These are phyloP conservation scores for Sardinella longiceps DNA, from an alignment of 2,797 vertebrate genomes.

Conservation along the genomic window DNA sequence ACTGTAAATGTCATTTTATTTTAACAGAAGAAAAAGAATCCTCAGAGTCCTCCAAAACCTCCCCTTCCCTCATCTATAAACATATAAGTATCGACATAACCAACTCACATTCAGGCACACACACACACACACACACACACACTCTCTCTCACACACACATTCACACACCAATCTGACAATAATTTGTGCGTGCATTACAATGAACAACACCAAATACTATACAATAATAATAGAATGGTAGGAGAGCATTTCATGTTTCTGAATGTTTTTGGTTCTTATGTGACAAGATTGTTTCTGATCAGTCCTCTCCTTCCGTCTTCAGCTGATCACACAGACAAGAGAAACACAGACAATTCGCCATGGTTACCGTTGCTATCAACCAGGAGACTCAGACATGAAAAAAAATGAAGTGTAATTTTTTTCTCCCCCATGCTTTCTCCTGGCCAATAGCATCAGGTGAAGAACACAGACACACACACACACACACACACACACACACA, in stretches of 20 bases:
- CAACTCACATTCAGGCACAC: slow-evolving; percentile 20
- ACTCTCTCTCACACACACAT: slow-evolving; percentile 34
- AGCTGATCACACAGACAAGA: background rate
- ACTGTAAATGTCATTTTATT: slow-evolving; percentile 54
- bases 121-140: slow-evolving; percentile 39
- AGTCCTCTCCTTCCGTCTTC: background rate
- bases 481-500: background rate
- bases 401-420: background rate
- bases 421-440: background rate
- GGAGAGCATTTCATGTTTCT: slow-evolving; percentile 13
- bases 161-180: slow-evolving; percentile 30
- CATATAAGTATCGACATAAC: background rate
- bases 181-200: slow-evolving; percentile 28
- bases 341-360: background rate
- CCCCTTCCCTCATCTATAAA: background rate
- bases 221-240: slow-evolving; percentile 58
- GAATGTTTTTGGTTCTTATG: background rate
- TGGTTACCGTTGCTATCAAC: slow-evolving; percentile 6
- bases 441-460: background rate
- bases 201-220: slow-evolving; percentile 44
- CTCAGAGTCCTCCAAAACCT: slow-evolving; percentile 6
- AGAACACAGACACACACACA: background rate
- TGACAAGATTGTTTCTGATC: background rate
- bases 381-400: background rate
- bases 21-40: slow-evolving; percentile 16